A percentile compares a stretch with the other conserved stretches of the same genome.
phyloP scores from a whole-genome alignment of 2,113 vertebrate genomes.

The Laterallus jamaicensis region DNA sequence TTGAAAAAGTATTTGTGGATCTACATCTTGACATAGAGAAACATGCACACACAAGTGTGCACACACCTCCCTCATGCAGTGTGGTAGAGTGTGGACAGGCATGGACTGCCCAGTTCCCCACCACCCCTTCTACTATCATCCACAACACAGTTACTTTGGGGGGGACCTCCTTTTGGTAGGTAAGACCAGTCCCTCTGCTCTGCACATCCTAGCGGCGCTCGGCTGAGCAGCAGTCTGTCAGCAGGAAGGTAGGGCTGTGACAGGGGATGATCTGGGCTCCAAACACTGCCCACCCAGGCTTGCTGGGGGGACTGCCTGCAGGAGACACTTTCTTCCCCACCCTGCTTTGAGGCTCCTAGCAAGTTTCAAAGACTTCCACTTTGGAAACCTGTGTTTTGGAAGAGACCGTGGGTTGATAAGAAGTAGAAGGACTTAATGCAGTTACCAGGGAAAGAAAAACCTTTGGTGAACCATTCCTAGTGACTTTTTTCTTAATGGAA shows the following conservation, averaged over 20 bases:
- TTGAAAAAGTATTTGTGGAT: not conserved
- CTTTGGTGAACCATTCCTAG: not conserved
- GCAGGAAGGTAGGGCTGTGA: not conserved
- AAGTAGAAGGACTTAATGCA: not conserved
- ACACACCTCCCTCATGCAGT: not conserved
- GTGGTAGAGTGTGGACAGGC: not conserved
- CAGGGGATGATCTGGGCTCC: rapidly evolving
- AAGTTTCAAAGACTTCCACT: not conserved
- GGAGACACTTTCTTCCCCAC: rapidly evolving
- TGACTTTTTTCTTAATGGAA: not conserved
- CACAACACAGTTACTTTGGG: not conserved
- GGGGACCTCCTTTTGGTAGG: not conserved
- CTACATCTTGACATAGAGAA: not conserved
- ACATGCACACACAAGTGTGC: not conserved
- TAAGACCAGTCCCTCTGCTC: not conserved
- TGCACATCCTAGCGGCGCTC: rapidly evolving
- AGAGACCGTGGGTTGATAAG: not conserved
- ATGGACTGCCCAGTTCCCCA: not conserved
- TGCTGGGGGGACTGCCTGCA: not conserved
- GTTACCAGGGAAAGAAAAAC: not conserved
- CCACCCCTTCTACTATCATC: rapidly evolving
- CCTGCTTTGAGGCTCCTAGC: not conserved
- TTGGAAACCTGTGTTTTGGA: not conserved
- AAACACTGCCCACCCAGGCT: not conserved
- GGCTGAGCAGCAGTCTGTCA: not conserved